A percentile compares a stretch with the other conserved stretches of the same genome.
Evolutionary conservation across 2,888 invertebrate genomes (phyloP).

Genomic region (Slavum lentiscoides): DNA sequence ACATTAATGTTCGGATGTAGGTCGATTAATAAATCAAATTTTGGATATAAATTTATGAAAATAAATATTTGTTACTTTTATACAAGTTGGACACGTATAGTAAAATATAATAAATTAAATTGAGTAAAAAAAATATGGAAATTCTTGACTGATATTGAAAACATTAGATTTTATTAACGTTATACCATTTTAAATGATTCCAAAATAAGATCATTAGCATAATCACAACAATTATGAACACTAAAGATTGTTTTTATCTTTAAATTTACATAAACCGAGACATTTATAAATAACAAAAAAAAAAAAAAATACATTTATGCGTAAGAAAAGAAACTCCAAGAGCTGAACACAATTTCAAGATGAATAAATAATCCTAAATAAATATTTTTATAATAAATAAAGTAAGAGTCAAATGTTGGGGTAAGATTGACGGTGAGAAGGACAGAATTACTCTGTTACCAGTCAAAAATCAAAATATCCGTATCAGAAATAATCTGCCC

Average conservation of each 20-base stretch:
- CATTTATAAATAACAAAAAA: neutral
- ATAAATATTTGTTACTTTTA: neutral
- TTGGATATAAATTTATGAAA: neutral
- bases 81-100: neutral
- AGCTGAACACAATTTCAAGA: neutral
- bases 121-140: neutral
- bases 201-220: neutral
- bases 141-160: neutral
- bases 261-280: neutral
- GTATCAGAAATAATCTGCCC: constrained; percentile 53
- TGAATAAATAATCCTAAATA: neutral
- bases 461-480: constrained; percentile 43
- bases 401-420: constrained; percentile 24
- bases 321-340: neutral
- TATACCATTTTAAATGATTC: neutral
- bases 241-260: too few species aligned
- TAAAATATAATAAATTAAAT: neutral
- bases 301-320: neutral
- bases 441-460: constrained; percentile 53
- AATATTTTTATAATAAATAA: neutral
- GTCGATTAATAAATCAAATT: neutral
- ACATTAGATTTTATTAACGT: too few species aligned
- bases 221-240: too few species aligned
- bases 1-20: neutral
- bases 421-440: constrained; percentile 51